phyloP scores from a whole-genome alignment of 2,888 invertebrate species.

The Cynaeus angustus region DNA sequence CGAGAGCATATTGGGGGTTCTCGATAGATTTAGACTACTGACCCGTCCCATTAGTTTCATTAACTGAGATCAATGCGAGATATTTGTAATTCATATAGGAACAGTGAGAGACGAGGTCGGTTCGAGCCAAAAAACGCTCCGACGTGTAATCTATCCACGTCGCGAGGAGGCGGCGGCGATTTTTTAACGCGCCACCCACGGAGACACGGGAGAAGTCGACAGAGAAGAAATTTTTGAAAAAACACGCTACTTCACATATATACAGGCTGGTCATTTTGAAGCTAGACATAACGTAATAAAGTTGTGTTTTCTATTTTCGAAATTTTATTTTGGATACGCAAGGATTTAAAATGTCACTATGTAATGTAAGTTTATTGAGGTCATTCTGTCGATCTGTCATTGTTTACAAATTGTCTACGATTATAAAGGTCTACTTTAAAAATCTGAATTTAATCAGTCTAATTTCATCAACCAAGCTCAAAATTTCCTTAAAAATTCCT shows the following conservation, averaged over 20 bases:
- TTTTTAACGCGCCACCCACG: slow-evolving; percentile 30
- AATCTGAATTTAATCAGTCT: too few species aligned
- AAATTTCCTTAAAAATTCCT: too few species aligned
- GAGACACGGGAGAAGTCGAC: slow-evolving; percentile 3
- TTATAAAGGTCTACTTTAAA: too few species aligned
- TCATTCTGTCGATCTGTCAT: too few species aligned
- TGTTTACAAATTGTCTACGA: too few species aligned
- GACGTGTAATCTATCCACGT: slow-evolving; percentile 33
- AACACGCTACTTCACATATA: not conserved
- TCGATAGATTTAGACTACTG: slow-evolving; percentile 57
- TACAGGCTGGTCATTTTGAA: not conserved
- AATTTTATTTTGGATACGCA: too few species aligned
- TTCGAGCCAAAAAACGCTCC: slow-evolving; percentile 19
- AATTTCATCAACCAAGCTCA: too few species aligned
- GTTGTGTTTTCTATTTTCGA: too few species aligned
- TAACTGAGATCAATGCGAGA: slow-evolving; percentile 38
- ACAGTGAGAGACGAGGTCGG: slow-evolving; percentile 33
- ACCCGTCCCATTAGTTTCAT: slow-evolving; percentile 53
- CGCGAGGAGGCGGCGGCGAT: slow-evolving; percentile 23
- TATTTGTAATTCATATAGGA: slow-evolving; percentile 40
- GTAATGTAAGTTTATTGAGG: too few species aligned
- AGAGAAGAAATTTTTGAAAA: not conserved
- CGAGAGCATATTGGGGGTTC: slow-evolving; percentile 59
- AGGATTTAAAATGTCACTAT: too few species aligned
- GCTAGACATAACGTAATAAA: too few species aligned